Evolutionary conservation across 2,888 invertebrate species (phyloP).

Genomic region (Agrotis exclamationis): DNA sequence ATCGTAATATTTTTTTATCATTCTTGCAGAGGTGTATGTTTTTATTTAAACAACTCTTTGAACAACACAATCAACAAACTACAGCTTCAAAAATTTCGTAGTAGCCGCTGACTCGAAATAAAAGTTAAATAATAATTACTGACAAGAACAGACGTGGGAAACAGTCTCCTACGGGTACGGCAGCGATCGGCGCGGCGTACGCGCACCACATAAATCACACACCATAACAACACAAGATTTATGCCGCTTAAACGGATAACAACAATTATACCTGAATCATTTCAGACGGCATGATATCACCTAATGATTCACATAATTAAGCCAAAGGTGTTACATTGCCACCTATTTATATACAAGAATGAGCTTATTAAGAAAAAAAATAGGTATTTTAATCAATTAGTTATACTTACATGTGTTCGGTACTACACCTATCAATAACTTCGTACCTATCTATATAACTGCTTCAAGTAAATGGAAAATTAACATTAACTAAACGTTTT

Average conservation of each 20-base stretch:
- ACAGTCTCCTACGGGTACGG: conserved; percentile 75
- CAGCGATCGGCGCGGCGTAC: conserved; percentile 79
- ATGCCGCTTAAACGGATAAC: conserved; percentile 79
- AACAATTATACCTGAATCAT: conserved; percentile 79
- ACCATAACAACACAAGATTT: conserved; percentile 79
- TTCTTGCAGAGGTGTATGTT: background rate
- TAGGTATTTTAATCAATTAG: conserved; percentile 63
- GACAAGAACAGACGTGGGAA: conserved; percentile 72
- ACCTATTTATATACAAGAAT: conserved; percentile 55
- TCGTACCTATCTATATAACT: conserved; percentile 50
- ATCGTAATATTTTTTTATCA: too few relatives aligned
- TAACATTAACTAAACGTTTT: conserved; percentile 47
- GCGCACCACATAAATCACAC: conserved; percentile 81
- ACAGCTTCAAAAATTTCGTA: conserved; percentile 27
- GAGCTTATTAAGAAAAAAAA: conserved; percentile 54
- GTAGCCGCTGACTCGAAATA: conserved; percentile 51
- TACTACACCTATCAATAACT: conserved; percentile 39
- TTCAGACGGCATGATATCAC: conserved; percentile 53
- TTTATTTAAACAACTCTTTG: background rate
- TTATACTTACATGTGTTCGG: conserved; percentile 54
- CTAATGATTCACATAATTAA: conserved; percentile 60
- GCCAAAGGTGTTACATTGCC: conserved; percentile 57
- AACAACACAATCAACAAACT: background rate
- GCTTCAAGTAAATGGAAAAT: conserved; percentile 59
- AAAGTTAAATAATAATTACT: conserved; percentile 71